A percentile compares a stretch with the other conserved stretches of the same genome.
These are phyloP conservation scores for Achlya flavicornis DNA, from an alignment of 2,888 invertebrate genomes.

Conservation along the genomic window DNA sequence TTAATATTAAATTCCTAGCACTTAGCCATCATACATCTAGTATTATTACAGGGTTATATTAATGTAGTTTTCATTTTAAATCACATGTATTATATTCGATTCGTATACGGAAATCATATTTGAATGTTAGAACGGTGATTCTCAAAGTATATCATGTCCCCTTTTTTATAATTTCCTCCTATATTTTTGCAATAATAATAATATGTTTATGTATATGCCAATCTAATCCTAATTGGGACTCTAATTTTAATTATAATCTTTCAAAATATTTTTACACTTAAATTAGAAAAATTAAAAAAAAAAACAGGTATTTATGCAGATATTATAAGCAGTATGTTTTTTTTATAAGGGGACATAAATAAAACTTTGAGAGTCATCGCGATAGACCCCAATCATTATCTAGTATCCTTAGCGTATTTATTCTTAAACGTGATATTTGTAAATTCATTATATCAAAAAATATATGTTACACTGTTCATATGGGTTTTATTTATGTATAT, in stretches of 20 bases:
- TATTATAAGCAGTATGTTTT: too few relatives aligned
- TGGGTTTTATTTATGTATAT: constrained; percentile 77
- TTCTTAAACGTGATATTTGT: constrained; percentile 75
- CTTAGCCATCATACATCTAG: constrained; percentile 35
- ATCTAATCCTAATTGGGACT: too few relatives aligned
- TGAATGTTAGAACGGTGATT: constrained; percentile 3
- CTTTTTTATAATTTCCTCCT: background rate
- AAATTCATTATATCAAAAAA: constrained; percentile 76
- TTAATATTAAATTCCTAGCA: constrained; percentile 49
- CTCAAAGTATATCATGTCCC: constrained; percentile 1
- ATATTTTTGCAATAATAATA: background rate
- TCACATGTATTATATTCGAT: constrained; percentile 3
- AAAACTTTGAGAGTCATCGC: constrained; percentile 12
- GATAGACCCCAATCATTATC: constrained; percentile 40
- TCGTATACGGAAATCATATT: background rate
- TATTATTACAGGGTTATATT: constrained; percentile 11
- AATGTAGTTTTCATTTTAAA: constrained; percentile 7
- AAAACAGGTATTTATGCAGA: too few relatives aligned
- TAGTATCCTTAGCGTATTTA: constrained; percentile 58
- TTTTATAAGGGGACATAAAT: background rate
- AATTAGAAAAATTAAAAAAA: too few relatives aligned
- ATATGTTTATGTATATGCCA: too few relatives aligned
- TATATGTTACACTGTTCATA: constrained; percentile 80
- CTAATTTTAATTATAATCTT: too few relatives aligned
- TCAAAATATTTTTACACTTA: too few relatives aligned